These are phyloP conservation scores for Gallirallus australis DNA, from an alignment of 2,797 vertebrate species.

Conservation along the genomic window DNA sequence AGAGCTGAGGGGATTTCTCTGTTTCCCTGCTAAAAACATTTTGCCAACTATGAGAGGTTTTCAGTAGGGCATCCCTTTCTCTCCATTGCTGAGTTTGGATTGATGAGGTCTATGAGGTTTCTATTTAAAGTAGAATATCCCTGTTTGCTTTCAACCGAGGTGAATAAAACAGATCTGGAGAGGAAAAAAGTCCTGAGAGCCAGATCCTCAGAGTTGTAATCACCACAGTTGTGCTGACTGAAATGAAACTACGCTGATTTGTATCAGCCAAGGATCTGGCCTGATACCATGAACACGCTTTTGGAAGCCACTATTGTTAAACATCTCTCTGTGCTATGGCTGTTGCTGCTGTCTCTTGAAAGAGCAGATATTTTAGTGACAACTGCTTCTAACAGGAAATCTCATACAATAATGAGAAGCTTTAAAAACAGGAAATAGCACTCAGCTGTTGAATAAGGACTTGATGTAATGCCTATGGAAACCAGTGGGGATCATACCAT, in stretches of 20 bases:
- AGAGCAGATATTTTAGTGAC: not conserved
- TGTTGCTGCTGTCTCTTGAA: not conserved
- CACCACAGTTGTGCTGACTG: not conserved
- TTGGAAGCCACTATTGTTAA: not conserved
- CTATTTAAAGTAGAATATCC: slow-evolving; percentile 45
- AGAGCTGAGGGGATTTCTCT: slow-evolving; percentile 19
- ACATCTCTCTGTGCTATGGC: not conserved
- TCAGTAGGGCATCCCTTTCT: not conserved
- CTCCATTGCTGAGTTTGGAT: not conserved
- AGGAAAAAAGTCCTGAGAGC: not conserved
- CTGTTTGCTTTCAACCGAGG: not conserved
- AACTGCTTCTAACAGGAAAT: slow-evolving; percentile 5
- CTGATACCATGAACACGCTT: not conserved
- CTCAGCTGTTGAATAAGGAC: not conserved
- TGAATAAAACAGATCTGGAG: slow-evolving; percentile 20
- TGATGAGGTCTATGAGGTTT: slow-evolving; percentile 5
- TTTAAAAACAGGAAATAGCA: not conserved
- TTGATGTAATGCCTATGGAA: not conserved
- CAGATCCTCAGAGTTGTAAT: not conserved
- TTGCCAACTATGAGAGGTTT: not conserved
- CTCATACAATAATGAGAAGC: not conserved
- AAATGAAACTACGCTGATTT: not conserved
- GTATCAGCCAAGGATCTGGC: not conserved
- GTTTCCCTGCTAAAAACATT: not conserved
- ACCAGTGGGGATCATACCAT: not conserved